Evolutionary conservation across 2,797 vertebrate genomes (phyloP), one percentile per base, ranked within the genome.

Genomic region (Eremophila alpestris): DNA sequence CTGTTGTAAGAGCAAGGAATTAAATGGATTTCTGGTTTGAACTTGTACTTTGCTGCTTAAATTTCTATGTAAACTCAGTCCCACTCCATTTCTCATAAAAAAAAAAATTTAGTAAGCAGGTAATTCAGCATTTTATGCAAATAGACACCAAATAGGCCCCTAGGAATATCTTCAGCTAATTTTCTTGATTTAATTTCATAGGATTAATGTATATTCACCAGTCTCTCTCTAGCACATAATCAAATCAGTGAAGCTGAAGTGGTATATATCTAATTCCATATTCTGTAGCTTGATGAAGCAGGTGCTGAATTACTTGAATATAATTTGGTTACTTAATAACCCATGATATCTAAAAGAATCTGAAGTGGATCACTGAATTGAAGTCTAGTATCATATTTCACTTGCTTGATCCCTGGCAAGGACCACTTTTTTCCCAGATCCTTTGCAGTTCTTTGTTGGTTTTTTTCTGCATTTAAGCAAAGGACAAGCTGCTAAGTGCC

Each of bases 271-370:
- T 97, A 96, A 96, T 97, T 97, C 89, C 81, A 97, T 92, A 97
- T 95, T 97, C 97, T 95, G 90, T 85, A 97, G 95, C 95, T 97
- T 98, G 98, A 98, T 98, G 97, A 98, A 97, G 97, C 97, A 97
- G 96, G 97, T 97, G 97, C 95, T 97, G 96, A 97, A 97, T 97
- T 96, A 95, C 94, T 97, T 97, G 93, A 97, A 93, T 97, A 87
- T 97, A 94, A 98, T 97, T 97, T 97, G 87, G 89, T 96, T 94
- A 96, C 83, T 96, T 95, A 98, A 96, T 94, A 96, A 87, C 34
- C 69, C 87, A 62, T 65, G 68, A 83, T 93, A 94, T 89, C 83
- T 87, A 93, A 91, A 90, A 86, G 90, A 87, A 95, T 75, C 78
- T 79, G 73, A 46, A 76, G 75, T 54, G 70, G 76, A 92, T 68